phyloP scores from a whole-genome alignment of 2,797 vertebrate species.

The Hylomyscus alleni region DNA sequence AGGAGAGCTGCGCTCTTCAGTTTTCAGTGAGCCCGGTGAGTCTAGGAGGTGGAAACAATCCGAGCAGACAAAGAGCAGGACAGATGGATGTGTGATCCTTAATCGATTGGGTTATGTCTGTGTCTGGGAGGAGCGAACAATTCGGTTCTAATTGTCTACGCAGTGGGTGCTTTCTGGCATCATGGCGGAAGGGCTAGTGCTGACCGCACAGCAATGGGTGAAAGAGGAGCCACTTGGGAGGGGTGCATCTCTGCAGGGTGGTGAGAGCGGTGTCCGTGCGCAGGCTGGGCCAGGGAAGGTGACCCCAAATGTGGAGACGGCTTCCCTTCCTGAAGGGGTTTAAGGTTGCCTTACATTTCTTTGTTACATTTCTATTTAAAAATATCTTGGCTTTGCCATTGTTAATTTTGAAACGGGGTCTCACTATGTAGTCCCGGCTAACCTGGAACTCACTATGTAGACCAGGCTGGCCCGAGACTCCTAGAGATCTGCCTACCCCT shows the following conservation, averaged over 20 bases:
- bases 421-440: background rate
- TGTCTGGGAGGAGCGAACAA: background rate
- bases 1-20: background rate
- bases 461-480: background rate
- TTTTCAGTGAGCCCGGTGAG: background rate
- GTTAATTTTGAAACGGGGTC: background rate
- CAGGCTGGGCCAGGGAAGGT: accelerated
- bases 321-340: background rate
- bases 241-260: background rate
- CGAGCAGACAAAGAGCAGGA: background rate
- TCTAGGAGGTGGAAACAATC: background rate
- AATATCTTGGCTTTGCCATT: no score
- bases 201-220: accelerated
- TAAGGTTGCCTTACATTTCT: background rate
- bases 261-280: accelerated
- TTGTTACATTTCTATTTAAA: background rate
- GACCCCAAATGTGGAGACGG: no score
- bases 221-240: background rate
- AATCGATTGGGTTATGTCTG: background rate
- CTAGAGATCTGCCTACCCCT: background rate
- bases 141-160: background rate
- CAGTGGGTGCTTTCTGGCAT: no score
- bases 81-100: background rate
- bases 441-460: background rate
- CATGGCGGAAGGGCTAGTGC: background rate